These are phyloP conservation scores for Microcebus griseorufus DNA, from an alignment of 2,113 vertebrate species.

Conservation along the genomic window DNA sequence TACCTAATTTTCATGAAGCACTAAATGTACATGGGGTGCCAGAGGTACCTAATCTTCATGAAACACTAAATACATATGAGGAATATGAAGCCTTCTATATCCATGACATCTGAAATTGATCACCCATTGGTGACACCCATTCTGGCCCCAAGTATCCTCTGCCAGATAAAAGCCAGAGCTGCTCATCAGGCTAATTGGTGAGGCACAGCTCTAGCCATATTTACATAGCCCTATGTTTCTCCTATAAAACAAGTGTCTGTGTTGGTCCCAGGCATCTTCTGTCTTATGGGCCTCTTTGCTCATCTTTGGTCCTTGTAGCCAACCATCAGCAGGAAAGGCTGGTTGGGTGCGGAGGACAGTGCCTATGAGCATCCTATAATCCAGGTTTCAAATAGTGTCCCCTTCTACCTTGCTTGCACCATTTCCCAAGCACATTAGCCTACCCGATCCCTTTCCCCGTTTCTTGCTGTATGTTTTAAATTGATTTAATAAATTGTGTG, in stretches of 20 bases:
- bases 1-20: neutral
- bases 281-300: neutral
- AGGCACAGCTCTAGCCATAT: neutral
- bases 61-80: neutral
- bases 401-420: neutral
- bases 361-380: neutral
- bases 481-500: neutral
- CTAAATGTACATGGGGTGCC: neutral
- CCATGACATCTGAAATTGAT: neutral
- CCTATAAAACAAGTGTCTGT: neutral
- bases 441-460: neutral
- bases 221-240: neutral
- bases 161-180: neutral
- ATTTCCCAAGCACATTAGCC: neutral
- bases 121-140: neutral
- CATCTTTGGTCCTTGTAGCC: neutral
- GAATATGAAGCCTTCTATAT: neutral
- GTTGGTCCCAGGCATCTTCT: neutral
- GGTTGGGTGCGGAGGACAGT: neutral
- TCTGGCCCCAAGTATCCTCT: neutral
- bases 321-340: neutral
- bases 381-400: neutral
- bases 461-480: neutral
- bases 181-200: neutral
- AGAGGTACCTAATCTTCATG: neutral